These are phyloP conservation scores for Synergus itoensis DNA, from an alignment of 2,888 invertebrate genomes.

Conservation along the genomic window DNA sequence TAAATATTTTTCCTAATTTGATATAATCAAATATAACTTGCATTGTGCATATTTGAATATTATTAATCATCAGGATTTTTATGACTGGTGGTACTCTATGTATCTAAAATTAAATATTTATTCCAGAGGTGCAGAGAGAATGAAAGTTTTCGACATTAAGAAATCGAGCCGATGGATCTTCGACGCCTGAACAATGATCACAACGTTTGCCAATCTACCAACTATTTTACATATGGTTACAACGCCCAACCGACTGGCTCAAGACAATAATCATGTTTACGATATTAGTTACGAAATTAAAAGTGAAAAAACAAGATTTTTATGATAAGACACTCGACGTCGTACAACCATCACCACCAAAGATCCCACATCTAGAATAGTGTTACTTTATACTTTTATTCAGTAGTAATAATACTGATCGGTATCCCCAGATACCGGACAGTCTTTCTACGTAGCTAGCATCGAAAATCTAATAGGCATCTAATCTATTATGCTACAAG, in stretches of 20 bases:
- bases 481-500: slow-evolving; percentile 49
- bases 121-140: too few relatives aligned
- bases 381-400: slow-evolving; percentile 52
- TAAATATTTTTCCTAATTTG: too few relatives aligned
- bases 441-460: slow-evolving; percentile 42
- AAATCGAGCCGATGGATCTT: not conserved
- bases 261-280: slow-evolving; percentile 54
- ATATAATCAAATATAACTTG: too few relatives aligned
- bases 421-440: slow-evolving; percentile 48
- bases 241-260: slow-evolving; percentile 55
- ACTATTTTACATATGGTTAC: slow-evolving; percentile 63
- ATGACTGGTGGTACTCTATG: too few relatives aligned
- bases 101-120: too few relatives aligned
- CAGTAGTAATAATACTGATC: slow-evolving; percentile 45
- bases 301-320: slow-evolving; percentile 51
- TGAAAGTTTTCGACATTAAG: not conserved
- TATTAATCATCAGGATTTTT: too few relatives aligned
- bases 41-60: too few relatives aligned
- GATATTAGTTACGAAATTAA: slow-evolving; percentile 51
- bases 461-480: slow-evolving; percentile 46
- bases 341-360: slow-evolving; percentile 76
- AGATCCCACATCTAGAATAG: slow-evolving; percentile 57
- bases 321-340: slow-evolving; percentile 65
- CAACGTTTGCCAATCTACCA: slow-evolving; percentile 65
- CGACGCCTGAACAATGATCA: slow-evolving; percentile 47